Base-by-base conservation (phyloP, 2,888 invertebrate species). In the Orchesellides sinensis region DNA sequence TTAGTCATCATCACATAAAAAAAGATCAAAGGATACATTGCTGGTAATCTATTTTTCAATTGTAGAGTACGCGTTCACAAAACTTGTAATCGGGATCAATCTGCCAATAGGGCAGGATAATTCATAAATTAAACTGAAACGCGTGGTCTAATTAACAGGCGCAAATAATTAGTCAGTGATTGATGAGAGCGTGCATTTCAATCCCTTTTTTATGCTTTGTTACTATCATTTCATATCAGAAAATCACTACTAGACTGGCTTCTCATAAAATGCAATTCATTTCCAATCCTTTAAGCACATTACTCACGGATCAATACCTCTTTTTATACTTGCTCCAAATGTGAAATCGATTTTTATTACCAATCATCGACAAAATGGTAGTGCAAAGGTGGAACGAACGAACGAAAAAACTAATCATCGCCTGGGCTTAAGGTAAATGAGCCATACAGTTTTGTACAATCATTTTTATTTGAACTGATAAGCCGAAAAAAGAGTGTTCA, bases 241-340 rank as follows among this genome's bases (percentile, higher is more conserved):
- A 47, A 29, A 66, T 66, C 66, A 47, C 49, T 61, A 61, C 2
- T 19, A 5, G 6, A 45, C 59, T 32, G 52, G 17, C 29, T 17
- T 17, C 27, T 59, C 29, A 59, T 52, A 23, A 65, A 59, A 69
- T 77, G 32, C 47, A 77, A 69, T 70, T 79, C 70, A 61, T 79
- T 79, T 69, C 70, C 78, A 79, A 79, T 79, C 78, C 78, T 66
- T 69, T 79, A 79, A 79, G 78, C 78, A 79, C 63, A 70, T 79
- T 79, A 61, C 78, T 49, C 70, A 35, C 29, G 70, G 78, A 69
- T 79, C 78, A 79, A 79, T 79, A 70, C 79, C 79, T 80, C 65
- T 35, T 72, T 72, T 72, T 68, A 27, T n/a, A 12, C 17, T 10
- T 54, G 65, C 49, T 66, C 59, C 68, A 73, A 73, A 73, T 80